phyloP scores from a whole-genome alignment of 2,113 vertebrate species.

The Phalacrocorax carbo region DNA sequence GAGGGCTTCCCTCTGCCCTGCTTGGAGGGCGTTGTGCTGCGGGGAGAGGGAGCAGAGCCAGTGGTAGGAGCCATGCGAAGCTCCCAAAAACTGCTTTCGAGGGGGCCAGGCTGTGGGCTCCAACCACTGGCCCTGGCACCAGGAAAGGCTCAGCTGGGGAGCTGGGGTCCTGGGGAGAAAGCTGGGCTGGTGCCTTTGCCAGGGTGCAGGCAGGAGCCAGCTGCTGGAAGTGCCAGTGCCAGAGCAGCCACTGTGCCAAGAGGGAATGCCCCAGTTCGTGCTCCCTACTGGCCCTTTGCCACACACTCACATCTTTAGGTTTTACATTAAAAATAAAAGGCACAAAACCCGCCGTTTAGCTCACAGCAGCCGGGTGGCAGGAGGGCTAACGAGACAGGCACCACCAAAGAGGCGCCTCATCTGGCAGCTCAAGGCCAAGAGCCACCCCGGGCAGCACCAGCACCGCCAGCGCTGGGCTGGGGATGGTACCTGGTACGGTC shows the following conservation, averaged over 20 bases:
- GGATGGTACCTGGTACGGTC: slow-evolving; percentile 90
- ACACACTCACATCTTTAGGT: not conserved
- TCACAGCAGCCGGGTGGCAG: not conserved
- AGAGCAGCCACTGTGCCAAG: not conserved
- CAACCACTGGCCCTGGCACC: fast-evolving
- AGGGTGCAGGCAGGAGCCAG: not conserved
- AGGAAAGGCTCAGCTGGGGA: not conserved
- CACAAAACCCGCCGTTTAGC: not conserved
- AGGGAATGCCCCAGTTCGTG: not conserved
- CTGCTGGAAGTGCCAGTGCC: not conserved
- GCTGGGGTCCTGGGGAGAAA: not conserved
- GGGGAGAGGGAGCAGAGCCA: not conserved
- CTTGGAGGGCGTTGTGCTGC: slow-evolving; percentile 95
- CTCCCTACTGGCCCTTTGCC: not conserved
- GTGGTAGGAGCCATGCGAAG: fast-evolving
- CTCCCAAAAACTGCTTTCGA: not conserved
- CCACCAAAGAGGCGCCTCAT: fast-evolving
- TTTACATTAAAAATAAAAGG: not conserved
- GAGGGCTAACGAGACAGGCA: fast-evolving
- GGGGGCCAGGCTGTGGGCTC: not conserved
- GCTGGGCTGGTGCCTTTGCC: not conserved
- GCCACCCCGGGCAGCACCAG: fast-evolving
- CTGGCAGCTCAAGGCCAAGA: not conserved
- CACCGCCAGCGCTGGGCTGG: not conserved
- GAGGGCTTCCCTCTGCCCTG: slow-evolving; percentile 94